A percentile compares a stretch with the other conserved stretches of the same genome.
Conservation (phyloP, 2,888 invertebrate species). For the Lysandra coridon region DNA sequence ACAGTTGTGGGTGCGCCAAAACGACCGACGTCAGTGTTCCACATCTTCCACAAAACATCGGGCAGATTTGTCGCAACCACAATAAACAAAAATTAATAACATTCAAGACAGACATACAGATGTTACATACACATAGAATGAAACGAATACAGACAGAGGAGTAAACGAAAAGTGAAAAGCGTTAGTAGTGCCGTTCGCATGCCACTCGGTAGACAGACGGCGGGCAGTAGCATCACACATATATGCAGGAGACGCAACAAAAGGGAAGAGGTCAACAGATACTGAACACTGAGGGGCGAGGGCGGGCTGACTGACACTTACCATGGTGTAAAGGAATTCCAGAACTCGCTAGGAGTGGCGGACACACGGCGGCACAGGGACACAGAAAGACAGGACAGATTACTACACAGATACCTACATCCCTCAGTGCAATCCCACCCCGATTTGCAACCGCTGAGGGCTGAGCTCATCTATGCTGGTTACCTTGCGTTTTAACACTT, state of each 20-base stretch:
- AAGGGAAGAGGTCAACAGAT: constrained; percentile 79
- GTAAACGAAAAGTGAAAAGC: constrained; percentile 77
- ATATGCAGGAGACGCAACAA: constrained; percentile 80
- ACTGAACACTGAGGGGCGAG: constrained; percentile 81
- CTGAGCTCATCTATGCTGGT: constrained; percentile 76
- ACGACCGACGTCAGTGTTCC: constrained; percentile 33
- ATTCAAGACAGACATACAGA: constrained; percentile 80
- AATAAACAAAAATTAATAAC: constrained; percentile 52
- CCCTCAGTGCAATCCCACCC: constrained; percentile 81
- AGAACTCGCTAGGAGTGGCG: constrained; percentile 96
- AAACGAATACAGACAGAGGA: constrained; percentile 80
- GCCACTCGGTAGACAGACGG: constrained; percentile 68
- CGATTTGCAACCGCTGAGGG: constrained; percentile 70
- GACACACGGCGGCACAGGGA: constrained; percentile 85
- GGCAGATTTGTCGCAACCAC: constrained; percentile 67
- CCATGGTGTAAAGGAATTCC: constrained; percentile 99
- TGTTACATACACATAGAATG: constrained; percentile 82
- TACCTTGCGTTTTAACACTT: constrained; percentile 79
- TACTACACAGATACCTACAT: constrained; percentile 82
- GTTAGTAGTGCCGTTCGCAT: constrained; percentile 70
- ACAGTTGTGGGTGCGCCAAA: constrained; percentile 73
- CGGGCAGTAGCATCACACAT: constrained; percentile 75
- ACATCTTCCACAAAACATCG: constrained; percentile 1
- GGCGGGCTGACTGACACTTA: constrained; percentile 90
- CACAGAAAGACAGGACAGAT: constrained; percentile 84